Percentiles rank a stretch among this genome's conserved stretches.
Conservation (phyloP, 2,113 vertebrate species). For the Chloropsis cyanopogon region DNA sequence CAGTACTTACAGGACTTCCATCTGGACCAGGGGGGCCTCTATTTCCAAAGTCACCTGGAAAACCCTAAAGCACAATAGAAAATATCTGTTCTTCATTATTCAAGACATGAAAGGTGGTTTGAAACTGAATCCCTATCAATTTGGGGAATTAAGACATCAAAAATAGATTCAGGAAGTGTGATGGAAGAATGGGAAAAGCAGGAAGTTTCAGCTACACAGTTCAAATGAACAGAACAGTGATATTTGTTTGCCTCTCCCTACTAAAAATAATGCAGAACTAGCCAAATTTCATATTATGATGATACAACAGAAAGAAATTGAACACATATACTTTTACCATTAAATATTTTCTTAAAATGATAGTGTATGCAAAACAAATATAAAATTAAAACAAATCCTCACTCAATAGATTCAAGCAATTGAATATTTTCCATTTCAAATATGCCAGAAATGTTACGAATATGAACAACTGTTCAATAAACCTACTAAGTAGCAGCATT, state of each 20-base stretch:
- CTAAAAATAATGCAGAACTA: neutral
- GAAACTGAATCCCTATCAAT: neutral
- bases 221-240: neutral
- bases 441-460: neutral
- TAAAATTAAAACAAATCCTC: neutral
- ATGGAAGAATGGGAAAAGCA: neutral
- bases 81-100: neutral
- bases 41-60: constrained; percentile 86
- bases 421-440: neutral
- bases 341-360: neutral
- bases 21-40: constrained; percentile 90
- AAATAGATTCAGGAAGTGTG: neutral
- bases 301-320: neutral
- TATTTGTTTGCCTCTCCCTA: neutral
- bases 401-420: neutral
- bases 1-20: constrained; percentile 86
- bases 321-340: neutral
- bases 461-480: neutral
- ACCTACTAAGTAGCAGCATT: neutral
- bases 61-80: constrained; percentile 72
- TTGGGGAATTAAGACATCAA: neutral
- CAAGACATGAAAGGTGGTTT: neutral
- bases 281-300: neutral
- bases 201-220: neutral
- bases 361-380: neutral